Percentiles rank a stretch among this genome's conserved stretches.
These are phyloP conservation scores for Eunapius fragilis DNA, from an alignment of 37 sponge, comb jelly and placozoan genomes.

Conservation along the genomic window DNA sequence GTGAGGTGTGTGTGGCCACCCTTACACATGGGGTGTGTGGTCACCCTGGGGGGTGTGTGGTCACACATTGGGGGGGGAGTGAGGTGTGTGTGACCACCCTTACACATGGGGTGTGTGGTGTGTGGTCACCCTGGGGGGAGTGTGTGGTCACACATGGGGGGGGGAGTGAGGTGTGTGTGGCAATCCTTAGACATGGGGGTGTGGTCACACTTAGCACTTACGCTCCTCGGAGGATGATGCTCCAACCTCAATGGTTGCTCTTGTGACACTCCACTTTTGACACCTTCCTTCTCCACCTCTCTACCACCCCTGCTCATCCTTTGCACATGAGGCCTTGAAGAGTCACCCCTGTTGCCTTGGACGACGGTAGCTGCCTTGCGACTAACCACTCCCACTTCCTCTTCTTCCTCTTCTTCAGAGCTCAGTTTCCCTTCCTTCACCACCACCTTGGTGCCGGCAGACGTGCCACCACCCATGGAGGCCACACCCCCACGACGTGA, in stretches of 20 bases:
- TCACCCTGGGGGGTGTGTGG: too few species aligned
- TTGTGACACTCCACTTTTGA: not conserved
- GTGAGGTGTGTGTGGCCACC: too few species aligned
- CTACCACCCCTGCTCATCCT: not conserved
- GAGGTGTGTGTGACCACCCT: too few species aligned
- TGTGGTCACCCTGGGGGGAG: too few species aligned
- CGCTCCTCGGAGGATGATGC: too few species aligned
- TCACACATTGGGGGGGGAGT: too few species aligned
- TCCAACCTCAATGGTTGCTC: not conserved
- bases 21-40: too few species aligned
- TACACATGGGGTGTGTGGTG: too few species aligned
- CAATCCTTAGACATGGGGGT: too few species aligned
- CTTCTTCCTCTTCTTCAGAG: conserved; percentile 2
- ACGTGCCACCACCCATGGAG: not conserved
- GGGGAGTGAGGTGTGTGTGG: too few species aligned
- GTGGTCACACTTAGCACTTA: too few species aligned
- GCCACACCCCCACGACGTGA: not conserved
- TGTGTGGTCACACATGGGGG: too few species aligned
- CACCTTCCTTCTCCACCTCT: not conserved
- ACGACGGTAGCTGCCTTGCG: not conserved
- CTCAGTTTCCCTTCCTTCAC: not conserved
- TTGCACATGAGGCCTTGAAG: not conserved
- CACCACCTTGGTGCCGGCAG: not conserved
- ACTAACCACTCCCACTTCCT: conserved; percentile 1
- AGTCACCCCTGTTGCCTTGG: not conserved